These are phyloP conservation scores for Pseudanteris insignis DNA, from an alignment of 2,888 invertebrate genomes.

Conservation along the genomic window DNA sequence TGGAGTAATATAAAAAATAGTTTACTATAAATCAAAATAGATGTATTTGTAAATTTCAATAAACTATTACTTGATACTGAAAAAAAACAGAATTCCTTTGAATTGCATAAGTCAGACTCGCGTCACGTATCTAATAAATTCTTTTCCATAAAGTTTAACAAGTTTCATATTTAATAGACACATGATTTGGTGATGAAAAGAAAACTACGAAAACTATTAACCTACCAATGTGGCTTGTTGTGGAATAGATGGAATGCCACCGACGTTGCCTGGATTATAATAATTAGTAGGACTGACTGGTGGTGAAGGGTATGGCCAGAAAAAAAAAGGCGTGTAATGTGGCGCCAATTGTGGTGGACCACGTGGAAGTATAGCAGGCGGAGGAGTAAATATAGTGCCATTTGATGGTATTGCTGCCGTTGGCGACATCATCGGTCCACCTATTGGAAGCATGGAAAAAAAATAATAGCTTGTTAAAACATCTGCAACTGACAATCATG, in stretches of 20 bases:
- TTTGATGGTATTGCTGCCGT: slow-evolving; percentile 66
- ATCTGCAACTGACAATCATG: not conserved
- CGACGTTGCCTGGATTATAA: slow-evolving; percentile 72
- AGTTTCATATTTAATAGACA: too few species aligned
- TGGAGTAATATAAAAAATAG: too few species aligned
- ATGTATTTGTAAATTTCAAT: too few species aligned
- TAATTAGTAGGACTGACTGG: slow-evolving; percentile 92
- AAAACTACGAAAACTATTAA: not conserved
- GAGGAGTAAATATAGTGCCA: slow-evolving; percentile 68
- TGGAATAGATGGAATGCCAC: slow-evolving; percentile 59
- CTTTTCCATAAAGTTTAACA: too few species aligned
- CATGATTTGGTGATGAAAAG: too few species aligned
- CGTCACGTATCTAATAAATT: too few species aligned
- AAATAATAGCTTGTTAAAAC: slow-evolving; percentile 3
- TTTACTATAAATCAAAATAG: too few species aligned
- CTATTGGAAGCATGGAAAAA: slow-evolving; percentile 61
- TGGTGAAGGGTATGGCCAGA: slow-evolving; percentile 95
- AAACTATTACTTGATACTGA: too few species aligned
- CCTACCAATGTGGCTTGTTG: slow-evolving; percentile 55
- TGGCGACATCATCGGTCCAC: slow-evolving; percentile 72
- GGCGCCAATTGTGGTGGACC: slow-evolving; percentile 71
- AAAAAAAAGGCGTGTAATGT: slow-evolving; percentile 75
- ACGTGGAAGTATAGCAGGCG: slow-evolving; percentile 68
- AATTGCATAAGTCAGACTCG: too few species aligned
- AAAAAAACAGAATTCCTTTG: too few species aligned